phyloP scores from a whole-genome alignment of 35 echinoderm and acorn worm genomes.

The Diadema setosum region DNA sequence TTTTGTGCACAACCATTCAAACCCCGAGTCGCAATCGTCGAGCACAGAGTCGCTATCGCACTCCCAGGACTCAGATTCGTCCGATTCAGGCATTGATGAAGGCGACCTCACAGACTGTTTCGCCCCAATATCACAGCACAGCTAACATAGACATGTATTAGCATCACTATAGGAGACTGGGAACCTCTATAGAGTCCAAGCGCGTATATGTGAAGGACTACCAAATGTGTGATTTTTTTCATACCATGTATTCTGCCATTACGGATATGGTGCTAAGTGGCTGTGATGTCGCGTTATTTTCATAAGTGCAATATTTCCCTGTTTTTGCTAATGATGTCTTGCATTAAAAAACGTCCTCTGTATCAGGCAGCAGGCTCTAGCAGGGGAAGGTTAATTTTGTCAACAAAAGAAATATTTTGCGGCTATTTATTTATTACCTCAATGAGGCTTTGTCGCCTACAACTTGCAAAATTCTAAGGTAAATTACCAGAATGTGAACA shows the following conservation, averaged over 20 bases:
- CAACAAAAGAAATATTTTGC: background rate
- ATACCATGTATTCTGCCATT: conserved; percentile 13
- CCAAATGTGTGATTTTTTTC: conserved; percentile 3
- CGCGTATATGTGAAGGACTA: background rate
- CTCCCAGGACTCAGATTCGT: conserved; percentile 8
- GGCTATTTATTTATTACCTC: background rate
- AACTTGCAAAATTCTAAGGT: no score
- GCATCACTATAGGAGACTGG: background rate
- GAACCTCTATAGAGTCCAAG: background rate
- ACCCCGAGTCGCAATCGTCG: background rate
- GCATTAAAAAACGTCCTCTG: no score
- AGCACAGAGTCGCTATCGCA: background rate
- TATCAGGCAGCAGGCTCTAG: no score
- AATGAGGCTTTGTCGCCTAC: background rate
- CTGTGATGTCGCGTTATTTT: conserved; percentile 1
- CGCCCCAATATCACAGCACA: background rate
- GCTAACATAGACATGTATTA: background rate
- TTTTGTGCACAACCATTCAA: background rate
- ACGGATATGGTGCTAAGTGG: conserved; percentile 9
- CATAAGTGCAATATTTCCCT: conserved; percentile 8
- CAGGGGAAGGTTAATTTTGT: background rate
- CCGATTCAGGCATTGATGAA: conserved; percentile 4
- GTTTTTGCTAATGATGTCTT: background rate
- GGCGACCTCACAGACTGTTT: background rate
- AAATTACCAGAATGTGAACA: background rate